Conservation (phyloP, 1,140 invertebrate species). For the Aphidius ervi region DNA sequence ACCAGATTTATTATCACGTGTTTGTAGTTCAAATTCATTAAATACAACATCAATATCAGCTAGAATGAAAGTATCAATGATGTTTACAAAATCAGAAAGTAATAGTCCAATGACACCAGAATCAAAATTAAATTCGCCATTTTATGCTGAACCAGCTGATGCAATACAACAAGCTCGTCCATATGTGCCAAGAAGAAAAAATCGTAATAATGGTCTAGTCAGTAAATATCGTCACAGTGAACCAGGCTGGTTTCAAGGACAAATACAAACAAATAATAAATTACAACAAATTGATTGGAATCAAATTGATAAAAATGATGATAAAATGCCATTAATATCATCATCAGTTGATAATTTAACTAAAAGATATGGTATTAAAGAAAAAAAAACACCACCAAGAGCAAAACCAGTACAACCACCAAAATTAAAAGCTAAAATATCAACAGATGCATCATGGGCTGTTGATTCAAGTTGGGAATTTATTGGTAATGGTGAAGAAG, state of each 20-base stretch:
- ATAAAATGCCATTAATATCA: slow-evolving; percentile 55
- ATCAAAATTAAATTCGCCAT: slow-evolving; percentile 73
- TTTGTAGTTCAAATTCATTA: slow-evolving; percentile 56
- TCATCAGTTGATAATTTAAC: slow-evolving; percentile 67
- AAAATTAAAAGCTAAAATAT: slow-evolving; percentile 58
- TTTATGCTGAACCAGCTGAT: slow-evolving; percentile 90
- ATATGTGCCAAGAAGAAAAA: slow-evolving; percentile 45
- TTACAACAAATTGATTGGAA: slow-evolving; percentile 60
- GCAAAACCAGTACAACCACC: slow-evolving; percentile 71
- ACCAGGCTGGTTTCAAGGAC: slow-evolving; percentile 57
- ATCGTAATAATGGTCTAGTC: slow-evolving; percentile 37
- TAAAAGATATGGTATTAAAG: slow-evolving; percentile 48
- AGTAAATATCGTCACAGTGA: slow-evolving; percentile 61
- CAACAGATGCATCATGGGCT: slow-evolving; percentile 71
- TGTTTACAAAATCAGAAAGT: slow-evolving; percentile 43
- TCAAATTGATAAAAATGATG: slow-evolving; percentile 51
- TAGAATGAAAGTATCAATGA: slow-evolving; percentile 46
- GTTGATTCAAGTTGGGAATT: slow-evolving; percentile 86
- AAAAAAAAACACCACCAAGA: slow-evolving; percentile 53
- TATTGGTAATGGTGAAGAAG: slow-evolving; percentile 60
- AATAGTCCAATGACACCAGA: slow-evolving; percentile 47
- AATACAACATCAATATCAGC: slow-evolving; percentile 46
- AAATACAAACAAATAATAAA: slow-evolving; percentile 39
- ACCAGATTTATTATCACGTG: slow-evolving; percentile 64
- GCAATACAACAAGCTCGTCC: slow-evolving; percentile 58